phyloP scores from a whole-genome alignment of 2,113 vertebrate species.

The Deroptyus accipitrinus region DNA sequence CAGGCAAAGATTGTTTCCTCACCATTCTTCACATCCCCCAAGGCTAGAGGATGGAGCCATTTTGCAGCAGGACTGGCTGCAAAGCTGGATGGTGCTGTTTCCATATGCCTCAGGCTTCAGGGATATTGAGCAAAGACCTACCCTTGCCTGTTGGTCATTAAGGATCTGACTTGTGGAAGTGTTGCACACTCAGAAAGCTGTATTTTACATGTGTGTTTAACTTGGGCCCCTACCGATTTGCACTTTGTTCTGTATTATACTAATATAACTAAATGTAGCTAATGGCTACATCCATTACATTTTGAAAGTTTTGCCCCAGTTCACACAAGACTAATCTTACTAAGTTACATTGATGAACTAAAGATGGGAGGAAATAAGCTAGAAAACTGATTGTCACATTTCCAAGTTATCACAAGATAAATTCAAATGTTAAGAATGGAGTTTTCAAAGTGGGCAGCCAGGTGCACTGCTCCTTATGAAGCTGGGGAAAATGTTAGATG shows the following conservation, averaged over 20 bases:
- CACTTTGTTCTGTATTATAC: neutral
- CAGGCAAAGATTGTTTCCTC: neutral
- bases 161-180: neutral
- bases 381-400: neutral
- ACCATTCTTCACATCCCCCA: neutral
- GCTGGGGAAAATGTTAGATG: neutral
- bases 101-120: rapidly evolving
- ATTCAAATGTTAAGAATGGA: neutral
- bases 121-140: neutral
- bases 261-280: neutral
- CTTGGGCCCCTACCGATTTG: neutral
- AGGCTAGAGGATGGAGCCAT: neutral
- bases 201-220: neutral
- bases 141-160: neutral
- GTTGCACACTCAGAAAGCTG: neutral
- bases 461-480: neutral
- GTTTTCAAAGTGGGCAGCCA: neutral
- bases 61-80: neutral
- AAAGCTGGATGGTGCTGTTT: neutral
- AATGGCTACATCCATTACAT: neutral
- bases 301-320: neutral
- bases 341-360: neutral
- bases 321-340: neutral
- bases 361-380: neutral
- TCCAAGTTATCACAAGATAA: neutral